These are phyloP conservation scores for Leucoraja ocellata DNA, from an alignment of 2,797 vertebrate species.

Conservation along the genomic window DNA sequence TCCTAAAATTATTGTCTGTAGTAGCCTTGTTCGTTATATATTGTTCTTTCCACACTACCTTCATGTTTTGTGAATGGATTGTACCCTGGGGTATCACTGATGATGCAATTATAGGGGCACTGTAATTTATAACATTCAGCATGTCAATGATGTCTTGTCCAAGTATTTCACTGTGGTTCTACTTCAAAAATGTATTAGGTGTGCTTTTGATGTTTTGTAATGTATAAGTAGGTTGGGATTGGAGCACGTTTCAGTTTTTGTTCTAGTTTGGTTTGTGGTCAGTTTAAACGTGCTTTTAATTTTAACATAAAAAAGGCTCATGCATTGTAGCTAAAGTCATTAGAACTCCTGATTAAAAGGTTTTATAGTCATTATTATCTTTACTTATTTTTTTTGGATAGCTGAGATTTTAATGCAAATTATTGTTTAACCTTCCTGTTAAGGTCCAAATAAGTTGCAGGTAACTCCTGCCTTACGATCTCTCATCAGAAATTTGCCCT, in stretches of 20 bases:
- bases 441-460: not conserved
- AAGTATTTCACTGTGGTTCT: not conserved
- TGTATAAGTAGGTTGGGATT: not conserved
- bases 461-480: not conserved
- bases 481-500: no score
- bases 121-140: not conserved
- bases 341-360: not conserved
- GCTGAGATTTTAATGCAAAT: not conserved
- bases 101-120: slow-evolving; percentile 7
- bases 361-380: not conserved
- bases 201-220: slow-evolving; percentile 23
- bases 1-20: not conserved
- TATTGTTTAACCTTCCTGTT: not conserved
- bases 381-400: not conserved
- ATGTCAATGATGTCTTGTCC: slow-evolving; percentile 31
- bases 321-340: not conserved
- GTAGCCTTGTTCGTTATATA: slow-evolving; percentile 26
- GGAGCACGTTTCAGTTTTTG: not conserved
- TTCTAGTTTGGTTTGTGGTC: not conserved
- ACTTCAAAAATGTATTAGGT: not conserved
- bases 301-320: not conserved
- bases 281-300: not conserved
- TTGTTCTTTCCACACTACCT: slow-evolving; percentile 15
- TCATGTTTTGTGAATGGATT: slow-evolving; percentile 16
- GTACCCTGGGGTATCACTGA: slow-evolving; percentile 18